Evolutionary conservation across 2,888 invertebrate genomes (phyloP).

Genomic region (Tipula lateralis): DNA sequence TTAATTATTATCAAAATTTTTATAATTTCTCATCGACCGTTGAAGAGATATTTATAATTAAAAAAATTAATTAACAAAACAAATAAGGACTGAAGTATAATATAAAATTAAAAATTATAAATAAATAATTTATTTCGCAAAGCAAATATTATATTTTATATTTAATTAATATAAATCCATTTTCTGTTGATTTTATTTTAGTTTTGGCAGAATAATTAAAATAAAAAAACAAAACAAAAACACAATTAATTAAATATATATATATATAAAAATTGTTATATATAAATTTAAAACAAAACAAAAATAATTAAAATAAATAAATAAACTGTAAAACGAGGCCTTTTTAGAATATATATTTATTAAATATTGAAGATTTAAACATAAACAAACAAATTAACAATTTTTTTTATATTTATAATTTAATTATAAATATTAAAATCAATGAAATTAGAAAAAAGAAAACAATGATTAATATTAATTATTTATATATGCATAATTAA

Average conservation of each 20-base stretch:
- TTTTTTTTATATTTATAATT: not conserved
- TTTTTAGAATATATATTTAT: not conserved
- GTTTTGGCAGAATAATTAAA: not conserved
- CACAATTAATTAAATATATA: not conserved
- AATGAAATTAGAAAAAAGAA: too few species aligned
- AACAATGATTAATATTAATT: not conserved
- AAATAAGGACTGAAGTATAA: conserved; percentile 25
- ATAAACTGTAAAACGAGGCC: conserved; percentile 24
- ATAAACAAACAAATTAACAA: not conserved
- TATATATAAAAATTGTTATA: too few species aligned
- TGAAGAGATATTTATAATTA: not conserved
- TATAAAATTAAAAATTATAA: not conserved
- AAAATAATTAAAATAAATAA: conserved; percentile 16
- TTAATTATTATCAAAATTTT: not conserved
- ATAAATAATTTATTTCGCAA: not conserved
- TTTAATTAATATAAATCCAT: not conserved
- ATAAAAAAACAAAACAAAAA: not conserved
- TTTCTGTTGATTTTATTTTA: not conserved
- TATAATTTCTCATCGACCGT: not conserved
- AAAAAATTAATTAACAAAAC: not conserved
- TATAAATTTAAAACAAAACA: too few species aligned
- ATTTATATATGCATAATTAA: not conserved
- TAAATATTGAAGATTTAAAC: not conserved
- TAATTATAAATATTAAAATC: not conserved
- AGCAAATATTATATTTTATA: not conserved